Evolutionary conservation across 2,113 vertebrate species (phyloP).

Genomic region (Protomyctophum bolini): DNA sequence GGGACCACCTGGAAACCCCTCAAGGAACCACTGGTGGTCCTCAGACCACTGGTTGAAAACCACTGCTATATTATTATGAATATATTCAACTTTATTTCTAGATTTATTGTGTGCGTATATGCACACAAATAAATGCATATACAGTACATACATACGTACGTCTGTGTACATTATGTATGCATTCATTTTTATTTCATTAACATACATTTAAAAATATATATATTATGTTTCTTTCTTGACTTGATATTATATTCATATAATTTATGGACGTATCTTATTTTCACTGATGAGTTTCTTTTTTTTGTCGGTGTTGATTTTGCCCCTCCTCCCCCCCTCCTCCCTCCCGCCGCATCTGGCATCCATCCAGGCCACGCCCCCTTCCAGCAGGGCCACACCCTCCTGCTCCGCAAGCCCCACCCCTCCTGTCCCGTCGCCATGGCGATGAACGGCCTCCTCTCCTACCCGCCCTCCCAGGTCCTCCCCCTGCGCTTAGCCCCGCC

Average conservation of each 20-base stretch:
- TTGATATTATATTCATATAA: constrained; percentile 50
- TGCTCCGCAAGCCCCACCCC: constrained; percentile 82
- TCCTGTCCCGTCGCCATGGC: constrained; percentile 80
- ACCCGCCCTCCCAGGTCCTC: constrained; percentile 85
- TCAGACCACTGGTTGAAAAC: too few relatives aligned
- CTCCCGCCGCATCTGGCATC: constrained; percentile 42
- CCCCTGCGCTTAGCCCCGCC: constrained; percentile 83
- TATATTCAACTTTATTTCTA: neutral
- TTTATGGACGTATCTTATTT: constrained; percentile 58
- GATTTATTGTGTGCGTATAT: too few relatives aligned
- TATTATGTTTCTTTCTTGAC: constrained; percentile 27
- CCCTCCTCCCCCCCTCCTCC: constrained; percentile 56
- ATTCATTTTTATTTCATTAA: constrained; percentile 1
- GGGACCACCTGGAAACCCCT: too few relatives aligned
- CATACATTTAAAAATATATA: constrained; percentile 41
- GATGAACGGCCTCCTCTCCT: constrained; percentile 83
- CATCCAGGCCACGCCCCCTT: constrained; percentile 86
- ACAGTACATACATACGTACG: too few relatives aligned
- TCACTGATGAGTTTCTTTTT: constrained; percentile 69
- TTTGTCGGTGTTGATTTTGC: constrained; percentile 63
- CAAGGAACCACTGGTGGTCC: too few relatives aligned
- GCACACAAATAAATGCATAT: neutral
- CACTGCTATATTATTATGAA: neutral
- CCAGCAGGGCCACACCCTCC: constrained; percentile 90
- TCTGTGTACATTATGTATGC: too few relatives aligned